phyloP scores from a whole-genome alignment of 2,113 vertebrate genomes.

The Nesospiza acunhae region DNA sequence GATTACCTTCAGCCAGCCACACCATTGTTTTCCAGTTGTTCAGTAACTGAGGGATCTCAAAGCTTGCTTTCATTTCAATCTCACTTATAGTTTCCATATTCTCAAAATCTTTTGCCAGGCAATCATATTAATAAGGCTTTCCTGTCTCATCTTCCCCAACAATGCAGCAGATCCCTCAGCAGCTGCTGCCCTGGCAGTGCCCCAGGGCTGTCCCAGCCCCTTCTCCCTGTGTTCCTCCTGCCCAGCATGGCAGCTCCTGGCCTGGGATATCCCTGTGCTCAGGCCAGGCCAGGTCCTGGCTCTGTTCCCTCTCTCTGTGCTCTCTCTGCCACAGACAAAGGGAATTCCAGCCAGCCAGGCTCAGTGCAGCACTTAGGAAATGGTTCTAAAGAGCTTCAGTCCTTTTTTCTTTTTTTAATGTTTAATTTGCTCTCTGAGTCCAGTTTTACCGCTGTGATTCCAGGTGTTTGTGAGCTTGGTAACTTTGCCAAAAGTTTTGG shows the following conservation, averaged over 20 bases:
- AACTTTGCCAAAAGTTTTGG: background rate
- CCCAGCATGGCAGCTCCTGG: fast-evolving
- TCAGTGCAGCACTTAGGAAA: fast-evolving
- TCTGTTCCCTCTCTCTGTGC: background rate
- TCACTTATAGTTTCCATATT: no score
- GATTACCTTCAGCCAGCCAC: fast-evolving
- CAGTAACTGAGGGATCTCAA: no score
- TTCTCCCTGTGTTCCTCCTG: background rate
- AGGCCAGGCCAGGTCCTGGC: background rate
- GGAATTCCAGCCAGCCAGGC: background rate
- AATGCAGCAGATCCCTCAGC: background rate
- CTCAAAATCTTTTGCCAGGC: no score
- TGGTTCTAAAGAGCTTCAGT: background rate
- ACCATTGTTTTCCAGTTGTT: no score
- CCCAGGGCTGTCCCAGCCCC: no score
- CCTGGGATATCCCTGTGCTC: background rate
- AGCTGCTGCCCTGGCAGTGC: background rate
- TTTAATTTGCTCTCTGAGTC: background rate
- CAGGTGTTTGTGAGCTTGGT: background rate
- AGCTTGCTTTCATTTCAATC: no score
- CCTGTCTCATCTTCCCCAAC: no score
- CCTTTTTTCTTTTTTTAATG: background rate
- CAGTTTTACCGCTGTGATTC: background rate
- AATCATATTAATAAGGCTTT: no score
- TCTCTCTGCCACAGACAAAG: background rate